A percentile compares a stretch with the other conserved stretches of the same genome.
phyloP scores from a whole-genome alignment of 2,888 invertebrate species.

The Yponomeuta sedellus region DNA sequence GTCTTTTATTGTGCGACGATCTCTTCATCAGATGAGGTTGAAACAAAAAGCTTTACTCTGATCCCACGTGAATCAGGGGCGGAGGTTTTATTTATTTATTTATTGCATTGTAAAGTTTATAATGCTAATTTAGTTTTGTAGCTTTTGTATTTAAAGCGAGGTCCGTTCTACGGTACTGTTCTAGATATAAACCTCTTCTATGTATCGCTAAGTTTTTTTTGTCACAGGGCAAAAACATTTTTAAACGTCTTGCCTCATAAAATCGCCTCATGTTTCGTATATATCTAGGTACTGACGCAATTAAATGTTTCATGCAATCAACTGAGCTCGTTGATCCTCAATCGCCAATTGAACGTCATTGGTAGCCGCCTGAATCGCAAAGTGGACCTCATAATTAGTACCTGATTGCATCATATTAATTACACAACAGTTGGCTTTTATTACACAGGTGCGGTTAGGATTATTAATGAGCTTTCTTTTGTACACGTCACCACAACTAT shows the following conservation, averaged over 20 bases:
- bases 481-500: not conserved
- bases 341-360: not conserved
- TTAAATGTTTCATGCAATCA: too few species aligned
- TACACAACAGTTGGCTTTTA: conserved; percentile 27
- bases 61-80: conserved; percentile 27
- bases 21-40: conserved; percentile 47
- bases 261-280: too few species aligned
- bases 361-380: conserved; percentile 38
- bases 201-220: not conserved
- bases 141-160: conserved; percentile 38
- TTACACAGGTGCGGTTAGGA: conserved; percentile 24
- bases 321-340: not conserved
- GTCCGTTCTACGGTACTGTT: not conserved
- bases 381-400: conserved; percentile 36
- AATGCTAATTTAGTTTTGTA: conserved; percentile 69
- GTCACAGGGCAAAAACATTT: too few species aligned
- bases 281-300: too few species aligned
- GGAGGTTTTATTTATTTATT: conserved; percentile 63
- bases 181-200: not conserved
- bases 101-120: conserved; percentile 58
- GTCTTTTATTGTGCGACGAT: conserved; percentile 51
- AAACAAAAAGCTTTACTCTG: conserved; percentile 53
- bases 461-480: conserved; percentile 15
- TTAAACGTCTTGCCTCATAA: too few species aligned
- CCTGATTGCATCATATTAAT: conserved; percentile 32